These are phyloP conservation scores for Pseudachorutes palmiensis DNA, from an alignment of 1,140 invertebrate genomes.

Conservation along the genomic window DNA sequence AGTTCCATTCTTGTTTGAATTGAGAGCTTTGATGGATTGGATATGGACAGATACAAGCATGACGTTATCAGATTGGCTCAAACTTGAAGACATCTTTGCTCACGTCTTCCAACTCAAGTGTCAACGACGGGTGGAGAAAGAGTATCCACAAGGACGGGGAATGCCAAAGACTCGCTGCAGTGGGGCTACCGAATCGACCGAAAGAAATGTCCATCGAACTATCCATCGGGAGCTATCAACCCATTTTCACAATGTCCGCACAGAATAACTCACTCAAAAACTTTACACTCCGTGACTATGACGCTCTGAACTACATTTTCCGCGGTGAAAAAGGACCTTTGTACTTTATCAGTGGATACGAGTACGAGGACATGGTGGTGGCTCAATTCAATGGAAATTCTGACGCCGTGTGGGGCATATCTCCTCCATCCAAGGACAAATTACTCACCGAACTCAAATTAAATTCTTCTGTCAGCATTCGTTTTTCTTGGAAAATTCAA, in stretches of 20 bases:
- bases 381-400: constrained; percentile 74
- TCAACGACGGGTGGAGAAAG: constrained; percentile 74
- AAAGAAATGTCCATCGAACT: constrained; percentile 74
- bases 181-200: constrained; percentile 79
- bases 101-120: constrained; percentile 85
- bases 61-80: constrained; percentile 96
- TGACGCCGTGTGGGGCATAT: constrained; percentile 81
- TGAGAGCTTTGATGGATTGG: constrained; percentile 97
- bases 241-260: constrained; percentile 67
- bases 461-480: constrained; percentile 49
- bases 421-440: constrained; percentile 73
- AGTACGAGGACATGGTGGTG: constrained; percentile 71
- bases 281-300: constrained; percentile 47
- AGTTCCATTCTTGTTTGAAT: constrained; percentile 92
- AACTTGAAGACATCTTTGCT: constrained; percentile 98
- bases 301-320: constrained; percentile 52
- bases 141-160: constrained; percentile 84
- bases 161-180: constrained; percentile 69
- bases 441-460: constrained; percentile 54
- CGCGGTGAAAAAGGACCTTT: constrained; percentile 54
- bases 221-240: constrained; percentile 79
- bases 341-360: constrained; percentile 81
- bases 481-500: constrained; percentile 65
- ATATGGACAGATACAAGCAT: constrained; percentile 99
- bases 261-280: constrained; percentile 61